Percentiles rank a stretch among this genome's conserved stretches.
phyloP scores from a whole-genome alignment of 2,797 vertebrate species.

The Xerus rutilus region DNA sequence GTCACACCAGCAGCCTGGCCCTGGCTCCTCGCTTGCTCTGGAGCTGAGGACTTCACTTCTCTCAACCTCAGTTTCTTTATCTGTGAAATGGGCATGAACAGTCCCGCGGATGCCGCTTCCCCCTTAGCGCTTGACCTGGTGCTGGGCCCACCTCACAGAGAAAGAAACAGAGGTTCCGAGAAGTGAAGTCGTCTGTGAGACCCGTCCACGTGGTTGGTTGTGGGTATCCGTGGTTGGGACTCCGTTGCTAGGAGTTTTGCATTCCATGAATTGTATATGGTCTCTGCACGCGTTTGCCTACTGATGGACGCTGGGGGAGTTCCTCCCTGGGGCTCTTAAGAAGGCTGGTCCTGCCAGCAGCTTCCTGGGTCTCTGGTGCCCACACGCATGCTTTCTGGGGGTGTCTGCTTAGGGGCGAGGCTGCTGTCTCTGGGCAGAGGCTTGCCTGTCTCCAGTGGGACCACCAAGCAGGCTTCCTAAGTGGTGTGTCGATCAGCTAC shows the following conservation, averaged over 20 bases:
- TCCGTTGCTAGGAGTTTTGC: too few species aligned
- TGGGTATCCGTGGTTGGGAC: too few species aligned
- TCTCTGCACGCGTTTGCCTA: too few species aligned
- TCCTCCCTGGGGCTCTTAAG: rapidly evolving
- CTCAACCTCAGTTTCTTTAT: not conserved
- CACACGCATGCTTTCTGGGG: not conserved
- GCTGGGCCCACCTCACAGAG: too few species aligned
- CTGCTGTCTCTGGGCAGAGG: not conserved
- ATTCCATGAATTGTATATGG: too few species aligned
- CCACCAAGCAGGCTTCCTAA: not conserved
- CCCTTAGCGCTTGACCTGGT: too few species aligned
- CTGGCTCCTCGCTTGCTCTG: too few species aligned
- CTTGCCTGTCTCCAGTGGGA: not conserved
- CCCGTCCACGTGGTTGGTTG: too few species aligned
- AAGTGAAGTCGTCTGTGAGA: not conserved
- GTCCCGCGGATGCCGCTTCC: too few species aligned
- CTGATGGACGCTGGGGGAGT: not conserved
- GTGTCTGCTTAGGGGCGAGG: rapidly evolving
- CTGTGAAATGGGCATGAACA: not conserved
- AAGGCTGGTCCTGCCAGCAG: too few species aligned
- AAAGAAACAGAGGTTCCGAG: too few species aligned
- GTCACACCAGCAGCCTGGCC: not conserved
- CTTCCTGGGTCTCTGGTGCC: not conserved
- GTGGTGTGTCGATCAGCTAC: not conserved
- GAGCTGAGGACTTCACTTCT: not conserved